A percentile compares a stretch with the other conserved stretches of the same genome.
Conservation (phyloP, 1,140 invertebrate genomes). For the Leptopilina clavipes region DNA sequence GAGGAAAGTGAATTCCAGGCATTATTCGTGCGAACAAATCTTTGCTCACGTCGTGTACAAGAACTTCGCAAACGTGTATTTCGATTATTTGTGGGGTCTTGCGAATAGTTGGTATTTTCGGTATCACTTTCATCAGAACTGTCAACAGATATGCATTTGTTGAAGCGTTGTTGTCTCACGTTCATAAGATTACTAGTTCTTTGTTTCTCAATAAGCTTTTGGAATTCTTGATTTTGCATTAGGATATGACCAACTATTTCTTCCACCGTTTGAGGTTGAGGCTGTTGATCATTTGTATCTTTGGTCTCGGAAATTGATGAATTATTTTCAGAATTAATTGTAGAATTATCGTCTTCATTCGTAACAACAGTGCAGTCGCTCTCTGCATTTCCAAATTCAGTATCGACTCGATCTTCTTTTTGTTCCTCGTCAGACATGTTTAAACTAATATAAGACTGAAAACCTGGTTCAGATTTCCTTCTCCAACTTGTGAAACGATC, state of each 20-base stretch:
- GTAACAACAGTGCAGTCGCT: slow-evolving; percentile 36
- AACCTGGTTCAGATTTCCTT: slow-evolving; percentile 83
- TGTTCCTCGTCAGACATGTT: slow-evolving; percentile 68
- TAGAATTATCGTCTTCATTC: slow-evolving; percentile 33
- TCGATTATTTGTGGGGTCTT: slow-evolving; percentile 53
- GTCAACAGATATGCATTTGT: slow-evolving; percentile 63
- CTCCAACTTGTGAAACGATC: slow-evolving; percentile 78
- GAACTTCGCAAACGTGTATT: slow-evolving; percentile 34
- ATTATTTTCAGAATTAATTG: slow-evolving; percentile 35
- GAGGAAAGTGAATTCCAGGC: slow-evolving; percentile 63
- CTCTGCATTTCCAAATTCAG: slow-evolving; percentile 41
- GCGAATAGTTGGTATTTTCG: slow-evolving; percentile 73
- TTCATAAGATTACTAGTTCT: slow-evolving; percentile 75
- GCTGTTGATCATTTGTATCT: slow-evolving; percentile 58
- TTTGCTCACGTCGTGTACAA: slow-evolving; percentile 41
- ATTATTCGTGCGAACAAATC: slow-evolving; percentile 58
- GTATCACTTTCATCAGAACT: slow-evolving; percentile 74
- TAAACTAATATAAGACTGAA: slow-evolving; percentile 71
- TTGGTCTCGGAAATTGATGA: slow-evolving; percentile 53
- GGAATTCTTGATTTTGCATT: slow-evolving; percentile 89
- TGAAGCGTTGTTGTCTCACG: slow-evolving; percentile 76
- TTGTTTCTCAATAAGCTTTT: slow-evolving; percentile 84
- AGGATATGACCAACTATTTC: slow-evolving; percentile 88
- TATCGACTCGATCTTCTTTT: slow-evolving; percentile 48
- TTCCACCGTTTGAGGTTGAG: slow-evolving; percentile 78